phyloP scores from a whole-genome alignment of 1,140 invertebrate genomes.

The Protaetia brevitarsis region DNA sequence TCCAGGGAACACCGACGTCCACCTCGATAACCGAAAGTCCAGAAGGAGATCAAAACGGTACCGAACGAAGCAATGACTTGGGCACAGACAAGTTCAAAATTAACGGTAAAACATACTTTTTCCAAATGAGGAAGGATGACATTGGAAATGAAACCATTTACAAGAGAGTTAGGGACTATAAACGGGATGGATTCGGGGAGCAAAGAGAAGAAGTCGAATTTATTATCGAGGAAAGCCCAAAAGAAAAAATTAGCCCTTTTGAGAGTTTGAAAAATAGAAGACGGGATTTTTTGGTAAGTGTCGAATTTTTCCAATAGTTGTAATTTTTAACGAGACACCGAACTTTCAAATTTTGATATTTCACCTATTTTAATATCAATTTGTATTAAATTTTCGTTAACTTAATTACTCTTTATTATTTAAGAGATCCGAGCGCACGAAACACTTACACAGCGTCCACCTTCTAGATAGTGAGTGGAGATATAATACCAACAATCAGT shows the following conservation, averaged over 20 bases:
- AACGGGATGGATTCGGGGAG: background rate
- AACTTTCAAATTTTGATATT: background rate
- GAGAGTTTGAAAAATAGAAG: constrained; percentile 18
- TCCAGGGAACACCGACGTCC: background rate
- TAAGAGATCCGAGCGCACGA: constrained; percentile 3
- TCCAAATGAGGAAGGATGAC: constrained; percentile 6
- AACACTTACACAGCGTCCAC: background rate
- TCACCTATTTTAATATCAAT: background rate
- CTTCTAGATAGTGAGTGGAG: constrained; percentile 8
- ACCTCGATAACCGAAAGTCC: background rate
- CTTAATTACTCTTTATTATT: background rate
- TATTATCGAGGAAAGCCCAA: background rate
- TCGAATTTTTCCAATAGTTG: background rate
- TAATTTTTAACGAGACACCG: background rate
- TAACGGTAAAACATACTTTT: constrained; percentile 10
- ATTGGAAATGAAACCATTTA: background rate
- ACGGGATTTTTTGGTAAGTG: constrained; percentile 16
- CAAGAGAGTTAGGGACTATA: background rate
- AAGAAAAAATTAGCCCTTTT: background rate
- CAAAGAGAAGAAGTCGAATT: background rate
- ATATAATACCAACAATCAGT: constrained; percentile 5
- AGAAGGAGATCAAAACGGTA: background rate
- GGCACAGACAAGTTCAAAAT: constrained; percentile 1
- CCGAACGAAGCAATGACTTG: background rate
- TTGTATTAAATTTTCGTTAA: background rate